Evolutionary conservation across 2,113 vertebrate species (phyloP), one percentile per base, ranked within the genome.

Genomic region (Cnemophilus loriae): DNA sequence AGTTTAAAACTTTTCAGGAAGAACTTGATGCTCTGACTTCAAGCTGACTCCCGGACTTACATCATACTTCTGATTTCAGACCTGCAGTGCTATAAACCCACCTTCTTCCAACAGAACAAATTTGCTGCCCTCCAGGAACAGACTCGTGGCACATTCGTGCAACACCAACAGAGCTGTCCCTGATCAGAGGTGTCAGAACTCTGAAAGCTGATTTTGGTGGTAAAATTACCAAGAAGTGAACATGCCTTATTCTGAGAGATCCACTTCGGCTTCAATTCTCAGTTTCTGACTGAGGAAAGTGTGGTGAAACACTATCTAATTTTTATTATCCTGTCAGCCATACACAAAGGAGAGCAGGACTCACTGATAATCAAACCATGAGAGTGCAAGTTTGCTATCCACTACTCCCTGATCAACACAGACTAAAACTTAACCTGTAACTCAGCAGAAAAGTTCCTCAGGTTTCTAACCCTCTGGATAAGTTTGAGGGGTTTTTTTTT

Each of bases 401-500:
- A 37, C 21, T 24, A 56, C 21, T 63, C 27, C 13, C 42, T 37
- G 13, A 79, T 49, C 41, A 78, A 84, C 89, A 19, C 11, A 79
- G 35, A 53, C 49, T 33, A 47, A 56, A 56, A 52, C 16, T 35
- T 63, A 15, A n/a, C 35, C 37, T 10, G 27, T 44, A 90, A 64
- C 47, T 70, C 60, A 64, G 44, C 59, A 81, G 73, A 56, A 89
- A 74, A 84, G 39, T 89, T 89, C 32, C 44, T 9, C 35, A 47
- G 24, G 28, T 64, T 78, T 90, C 86, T 81, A 21, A 90, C 13
- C 8, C 12, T 61, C 60, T 67, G 30, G 7, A 52, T 37, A 81
- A 81, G 28, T 67, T 7, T 11, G 11, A 9, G 13, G 5, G 0
- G 0, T 5, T 33, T n/a, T n/a, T n/a, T 24, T 78, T 86, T 68